Conservation (phyloP, 2,797 vertebrate species). For the Pogoniulus pusillus region DNA sequence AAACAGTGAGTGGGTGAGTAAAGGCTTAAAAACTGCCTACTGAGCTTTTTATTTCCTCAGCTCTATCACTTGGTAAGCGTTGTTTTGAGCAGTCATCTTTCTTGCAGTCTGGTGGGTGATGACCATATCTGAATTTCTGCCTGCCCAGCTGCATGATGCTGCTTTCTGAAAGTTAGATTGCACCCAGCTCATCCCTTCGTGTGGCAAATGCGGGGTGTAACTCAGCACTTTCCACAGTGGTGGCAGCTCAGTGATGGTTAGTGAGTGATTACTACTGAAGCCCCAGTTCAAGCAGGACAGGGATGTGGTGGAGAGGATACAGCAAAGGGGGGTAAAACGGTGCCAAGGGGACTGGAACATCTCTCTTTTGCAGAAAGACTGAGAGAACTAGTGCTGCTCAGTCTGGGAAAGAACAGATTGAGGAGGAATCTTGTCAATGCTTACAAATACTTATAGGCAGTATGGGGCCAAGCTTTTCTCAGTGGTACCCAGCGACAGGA, state of each 20-base stretch:
- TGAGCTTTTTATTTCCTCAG: background rate
- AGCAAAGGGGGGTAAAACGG: no score
- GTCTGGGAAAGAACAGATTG: no score
- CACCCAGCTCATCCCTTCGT: background rate
- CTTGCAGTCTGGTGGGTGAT: background rate
- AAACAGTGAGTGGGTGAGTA: background rate
- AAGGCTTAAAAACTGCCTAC: background rate
- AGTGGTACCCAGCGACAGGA: no score
- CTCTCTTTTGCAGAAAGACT: no score
- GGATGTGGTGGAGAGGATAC: no score
- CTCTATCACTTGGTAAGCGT: background rate
- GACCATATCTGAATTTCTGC: background rate
- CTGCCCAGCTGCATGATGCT: background rate
- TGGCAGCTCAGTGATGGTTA: background rate
- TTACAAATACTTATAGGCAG: no score
- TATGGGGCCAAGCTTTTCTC: no score
- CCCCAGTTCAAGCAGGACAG: no score
- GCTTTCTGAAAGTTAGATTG: background rate
- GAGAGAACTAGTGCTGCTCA: no score
- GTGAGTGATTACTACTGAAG: background rate
- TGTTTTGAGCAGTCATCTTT: background rate
- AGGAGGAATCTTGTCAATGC: no score
- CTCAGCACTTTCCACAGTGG: background rate
- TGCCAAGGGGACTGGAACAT: no score
- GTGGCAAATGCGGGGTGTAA: background rate